Conservation (phyloP, 2,113 vertebrate species). For the Glareola pratincola region DNA sequence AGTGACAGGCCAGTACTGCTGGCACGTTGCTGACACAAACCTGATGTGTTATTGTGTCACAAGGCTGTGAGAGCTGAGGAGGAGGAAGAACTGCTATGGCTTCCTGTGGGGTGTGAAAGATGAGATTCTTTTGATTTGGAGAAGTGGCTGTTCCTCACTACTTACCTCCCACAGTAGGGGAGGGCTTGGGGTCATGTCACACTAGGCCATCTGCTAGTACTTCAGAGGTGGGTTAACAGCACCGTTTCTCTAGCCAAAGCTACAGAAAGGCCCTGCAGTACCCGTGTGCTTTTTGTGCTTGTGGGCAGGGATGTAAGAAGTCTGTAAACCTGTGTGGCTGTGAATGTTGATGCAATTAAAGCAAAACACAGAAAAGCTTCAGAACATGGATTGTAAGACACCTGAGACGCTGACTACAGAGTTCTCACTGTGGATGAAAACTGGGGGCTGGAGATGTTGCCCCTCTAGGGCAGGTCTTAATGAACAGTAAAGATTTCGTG, state of each 20-base stretch:
- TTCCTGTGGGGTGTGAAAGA: neutral
- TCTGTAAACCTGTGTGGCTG: neutral
- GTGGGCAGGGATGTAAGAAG: neutral
- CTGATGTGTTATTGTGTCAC: accelerated
- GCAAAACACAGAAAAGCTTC: neutral
- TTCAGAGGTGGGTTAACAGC: neutral
- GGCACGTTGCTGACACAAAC: neutral
- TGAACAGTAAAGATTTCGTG: neutral
- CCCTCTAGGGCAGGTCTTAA: neutral
- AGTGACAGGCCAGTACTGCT: neutral
- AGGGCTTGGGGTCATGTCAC: accelerated
- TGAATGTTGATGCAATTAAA: neutral
- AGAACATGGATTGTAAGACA: neutral
- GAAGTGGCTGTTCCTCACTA: neutral
- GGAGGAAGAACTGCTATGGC: neutral
- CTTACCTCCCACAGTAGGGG: neutral
- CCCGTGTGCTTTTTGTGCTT: neutral
- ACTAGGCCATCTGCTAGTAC: neutral
- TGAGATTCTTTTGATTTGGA: neutral
- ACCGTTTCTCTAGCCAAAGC: neutral
- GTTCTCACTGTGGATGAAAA: neutral
- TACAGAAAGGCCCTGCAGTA: neutral
- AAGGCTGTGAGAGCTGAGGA: too few species aligned
- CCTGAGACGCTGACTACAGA: neutral
- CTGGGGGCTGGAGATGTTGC: neutral